Evolutionary conservation across 1,140 invertebrate species (phyloP).

Genomic region (Reticulitermes speratus): DNA sequence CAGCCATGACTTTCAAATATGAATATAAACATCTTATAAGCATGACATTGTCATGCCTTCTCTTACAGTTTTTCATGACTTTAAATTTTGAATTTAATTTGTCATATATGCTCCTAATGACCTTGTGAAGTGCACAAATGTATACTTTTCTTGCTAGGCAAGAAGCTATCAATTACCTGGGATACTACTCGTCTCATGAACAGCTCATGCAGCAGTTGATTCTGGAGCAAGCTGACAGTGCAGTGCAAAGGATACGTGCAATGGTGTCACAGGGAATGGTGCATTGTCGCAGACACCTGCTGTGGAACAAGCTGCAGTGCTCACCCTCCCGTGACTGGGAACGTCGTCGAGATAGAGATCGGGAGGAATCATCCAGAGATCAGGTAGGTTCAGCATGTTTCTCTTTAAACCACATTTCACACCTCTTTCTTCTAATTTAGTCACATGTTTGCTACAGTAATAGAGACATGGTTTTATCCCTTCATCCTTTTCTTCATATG

Average conservation of each 20-base stretch:
- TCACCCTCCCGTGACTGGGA: slow-evolving; percentile 34
- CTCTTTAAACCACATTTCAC: no score
- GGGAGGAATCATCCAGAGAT: slow-evolving; percentile 39
- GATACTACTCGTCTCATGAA: slow-evolving; percentile 74
- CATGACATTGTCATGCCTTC: no score
- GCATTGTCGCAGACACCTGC: slow-evolving; percentile 68
- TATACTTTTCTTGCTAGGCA: slow-evolving; percentile 43
- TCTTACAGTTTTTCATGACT: no score
- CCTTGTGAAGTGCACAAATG: background rate
- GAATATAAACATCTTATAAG: no score
- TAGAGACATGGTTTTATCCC: no score
- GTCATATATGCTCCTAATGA: no score
- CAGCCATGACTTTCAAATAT: no score
- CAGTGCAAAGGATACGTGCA: slow-evolving; percentile 59
- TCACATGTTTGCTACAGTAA: no score
- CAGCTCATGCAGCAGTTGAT: slow-evolving; percentile 70
- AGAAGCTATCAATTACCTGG: slow-evolving; percentile 71
- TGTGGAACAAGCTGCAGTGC: slow-evolving; percentile 68
- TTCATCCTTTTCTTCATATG: no score
- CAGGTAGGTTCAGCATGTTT: background rate
- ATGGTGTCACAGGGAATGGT: slow-evolving; percentile 66
- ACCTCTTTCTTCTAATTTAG: no score
- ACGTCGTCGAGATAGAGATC: slow-evolving; percentile 24
- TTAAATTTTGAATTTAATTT: no score
- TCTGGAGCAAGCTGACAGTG: slow-evolving; percentile 58